Evolutionary conservation across 2,888 invertebrate species (phyloP).

Genomic region (Deroplatys truncata): DNA sequence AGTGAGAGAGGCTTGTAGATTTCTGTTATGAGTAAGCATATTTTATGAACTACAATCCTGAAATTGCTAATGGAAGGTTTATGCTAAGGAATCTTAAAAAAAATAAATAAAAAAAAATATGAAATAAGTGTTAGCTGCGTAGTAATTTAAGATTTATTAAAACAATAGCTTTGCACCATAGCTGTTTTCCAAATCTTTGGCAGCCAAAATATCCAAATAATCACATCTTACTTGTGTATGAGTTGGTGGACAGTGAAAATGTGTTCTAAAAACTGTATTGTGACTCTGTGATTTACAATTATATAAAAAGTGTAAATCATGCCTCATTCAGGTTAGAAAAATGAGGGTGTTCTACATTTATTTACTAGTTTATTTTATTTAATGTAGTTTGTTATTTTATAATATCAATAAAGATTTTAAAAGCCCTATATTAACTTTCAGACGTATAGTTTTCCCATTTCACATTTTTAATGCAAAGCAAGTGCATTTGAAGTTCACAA

Average conservation of each 20-base stretch:
- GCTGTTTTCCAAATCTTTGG: neutral
- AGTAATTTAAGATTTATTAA: neutral
- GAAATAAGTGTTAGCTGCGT: neutral
- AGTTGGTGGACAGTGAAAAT: neutral
- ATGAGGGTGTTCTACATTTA: neutral
- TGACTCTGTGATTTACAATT: neutral
- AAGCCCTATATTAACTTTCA: neutral
- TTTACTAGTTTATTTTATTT: neutral
- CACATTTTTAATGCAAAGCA: no score
- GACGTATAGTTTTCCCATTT: no score
- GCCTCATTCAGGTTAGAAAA: neutral
- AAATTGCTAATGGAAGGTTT: neutral
- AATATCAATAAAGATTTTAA: neutral
- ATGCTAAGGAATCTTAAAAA: constrained; percentile 1
- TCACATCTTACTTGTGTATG: neutral
- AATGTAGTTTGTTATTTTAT: constrained; percentile 2
- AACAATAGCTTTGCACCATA: constrained; percentile 3
- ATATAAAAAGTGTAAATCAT: neutral
- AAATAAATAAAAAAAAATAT: neutral
- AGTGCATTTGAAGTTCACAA: no score
- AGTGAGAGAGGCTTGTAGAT: neutral
- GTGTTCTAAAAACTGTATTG: neutral
- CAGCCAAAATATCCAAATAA: neutral
- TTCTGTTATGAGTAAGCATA: neutral
- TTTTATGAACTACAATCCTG: neutral